phyloP scores from a whole-genome alignment of 2,797 vertebrate species.

The Sus cebifrons region DNA sequence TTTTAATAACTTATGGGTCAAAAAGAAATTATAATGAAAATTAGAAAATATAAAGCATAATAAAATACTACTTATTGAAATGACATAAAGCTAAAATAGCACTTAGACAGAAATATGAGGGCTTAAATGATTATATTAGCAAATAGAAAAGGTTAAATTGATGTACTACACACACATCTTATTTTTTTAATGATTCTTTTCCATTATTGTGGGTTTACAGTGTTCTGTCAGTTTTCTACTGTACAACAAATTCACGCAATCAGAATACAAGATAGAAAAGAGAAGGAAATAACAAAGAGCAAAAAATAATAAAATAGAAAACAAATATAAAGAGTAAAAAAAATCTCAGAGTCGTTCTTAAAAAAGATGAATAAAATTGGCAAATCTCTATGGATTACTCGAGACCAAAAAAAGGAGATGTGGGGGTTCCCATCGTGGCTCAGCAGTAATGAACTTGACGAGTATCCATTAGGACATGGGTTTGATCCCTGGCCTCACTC shows the following conservation, averaged over 20 bases:
- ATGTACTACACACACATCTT: neutral
- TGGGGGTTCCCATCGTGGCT: too few species aligned
- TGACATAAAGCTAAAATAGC: neutral
- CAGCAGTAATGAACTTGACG: too few species aligned
- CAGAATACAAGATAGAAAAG: neutral
- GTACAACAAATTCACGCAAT: neutral
- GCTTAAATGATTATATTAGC: neutral
- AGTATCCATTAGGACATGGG: too few species aligned
- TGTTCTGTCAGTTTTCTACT: too few species aligned
- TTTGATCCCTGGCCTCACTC: too few species aligned
- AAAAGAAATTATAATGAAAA: conserved; percentile 36
- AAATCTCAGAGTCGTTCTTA: neutral
- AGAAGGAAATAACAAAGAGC: neutral
- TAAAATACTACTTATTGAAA: neutral
- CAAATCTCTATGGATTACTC: neutral
- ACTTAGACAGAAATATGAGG: neutral
- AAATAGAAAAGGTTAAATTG: neutral
- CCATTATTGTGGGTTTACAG: too few species aligned
- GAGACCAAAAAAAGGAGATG: neutral
- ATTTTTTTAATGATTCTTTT: too few species aligned
- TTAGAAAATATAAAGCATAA: conserved; percentile 27
- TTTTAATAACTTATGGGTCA: neutral
- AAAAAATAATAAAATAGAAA: neutral
- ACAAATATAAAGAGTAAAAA: neutral
- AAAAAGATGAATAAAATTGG: neutral